phyloP scores from a whole-genome alignment of 2,797 vertebrate species.

The Enteromius anoplus region DNA sequence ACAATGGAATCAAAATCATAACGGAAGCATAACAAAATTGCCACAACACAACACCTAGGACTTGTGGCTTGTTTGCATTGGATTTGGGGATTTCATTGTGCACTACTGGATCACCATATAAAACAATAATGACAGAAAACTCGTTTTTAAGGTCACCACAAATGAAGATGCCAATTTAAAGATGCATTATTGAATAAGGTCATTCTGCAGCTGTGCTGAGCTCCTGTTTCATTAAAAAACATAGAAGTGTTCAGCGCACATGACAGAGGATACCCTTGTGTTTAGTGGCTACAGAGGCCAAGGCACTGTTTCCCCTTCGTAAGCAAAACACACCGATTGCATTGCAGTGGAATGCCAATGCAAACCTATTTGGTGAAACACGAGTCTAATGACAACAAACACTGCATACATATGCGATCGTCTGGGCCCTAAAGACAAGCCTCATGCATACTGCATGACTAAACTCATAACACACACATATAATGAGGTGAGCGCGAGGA shows the following conservation, averaged over 20 bases:
- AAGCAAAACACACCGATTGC: slow-evolving; percentile 54
- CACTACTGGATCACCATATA: background rate
- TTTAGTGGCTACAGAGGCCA: slow-evolving; percentile 24
- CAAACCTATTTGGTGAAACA: slow-evolving; percentile 39
- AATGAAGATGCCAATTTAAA: slow-evolving; percentile 25
- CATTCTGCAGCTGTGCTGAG: slow-evolving; percentile 22
- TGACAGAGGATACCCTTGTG: slow-evolving; percentile 40
- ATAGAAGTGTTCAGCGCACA: slow-evolving; percentile 21
- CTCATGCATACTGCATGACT: slow-evolving; percentile 35
- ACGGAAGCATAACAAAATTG: no score
- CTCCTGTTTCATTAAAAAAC: slow-evolving; percentile 47
- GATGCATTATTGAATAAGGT: slow-evolving; percentile 12
- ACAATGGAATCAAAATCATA: no score
- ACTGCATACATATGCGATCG: slow-evolving; percentile 37
- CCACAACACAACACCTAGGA: no score
- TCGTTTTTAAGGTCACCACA: background rate
- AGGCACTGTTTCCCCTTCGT: slow-evolving; percentile 21
- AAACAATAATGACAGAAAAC: background rate
- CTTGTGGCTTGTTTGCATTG: background rate
- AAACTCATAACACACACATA: slow-evolving; percentile 26
- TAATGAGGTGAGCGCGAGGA: slow-evolving; percentile 30
- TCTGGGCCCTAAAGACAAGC: slow-evolving; percentile 28
- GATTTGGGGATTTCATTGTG: background rate
- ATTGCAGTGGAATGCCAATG: slow-evolving; percentile 35
- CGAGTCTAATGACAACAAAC: slow-evolving; percentile 43